A percentile compares a stretch with the other conserved stretches of the same genome.
Evolutionary conservation across 2,113 vertebrate genomes (phyloP).

Genomic region (Empidonax alnorum): DNA sequence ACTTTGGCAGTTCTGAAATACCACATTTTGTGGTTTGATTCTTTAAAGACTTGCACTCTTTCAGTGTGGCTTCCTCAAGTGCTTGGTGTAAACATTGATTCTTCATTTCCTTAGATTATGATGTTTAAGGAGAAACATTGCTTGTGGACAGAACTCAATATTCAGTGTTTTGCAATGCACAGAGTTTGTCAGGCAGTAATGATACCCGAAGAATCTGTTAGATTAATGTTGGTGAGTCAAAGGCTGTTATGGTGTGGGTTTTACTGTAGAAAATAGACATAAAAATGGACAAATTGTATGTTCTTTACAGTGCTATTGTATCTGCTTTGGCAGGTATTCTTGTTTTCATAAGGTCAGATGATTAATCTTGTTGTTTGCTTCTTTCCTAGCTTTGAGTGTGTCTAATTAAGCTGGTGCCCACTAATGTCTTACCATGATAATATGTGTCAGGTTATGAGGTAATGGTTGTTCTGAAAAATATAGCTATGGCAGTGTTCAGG

Average conservation of each 20-base stretch:
- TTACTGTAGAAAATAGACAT: not conserved
- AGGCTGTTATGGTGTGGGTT: not conserved
- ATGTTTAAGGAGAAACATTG: not conserved
- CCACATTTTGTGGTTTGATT: not conserved
- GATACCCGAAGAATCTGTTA: not conserved
- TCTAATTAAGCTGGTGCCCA: conserved; percentile 4
- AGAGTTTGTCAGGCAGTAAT: not conserved
- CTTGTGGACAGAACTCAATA: not conserved
- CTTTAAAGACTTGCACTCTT: not conserved
- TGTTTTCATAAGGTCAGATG: not conserved
- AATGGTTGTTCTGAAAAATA: not conserved
- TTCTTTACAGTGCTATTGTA: not conserved
- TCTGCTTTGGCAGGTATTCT: not conserved
- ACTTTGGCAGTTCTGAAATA: not conserved
- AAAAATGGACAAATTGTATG: not conserved
- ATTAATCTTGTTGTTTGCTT: not conserved
- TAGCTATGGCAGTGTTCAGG: rapidly evolving
- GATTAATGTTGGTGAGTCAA: not conserved
- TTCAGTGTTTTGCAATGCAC: not conserved
- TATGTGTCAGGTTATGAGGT: not conserved
- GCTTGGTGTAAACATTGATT: not conserved
- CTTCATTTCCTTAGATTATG: not conserved
- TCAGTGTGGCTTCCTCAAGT: not conserved
- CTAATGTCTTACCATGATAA: not conserved
- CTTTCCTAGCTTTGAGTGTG: not conserved